Evolutionary conservation across 2,888 invertebrate species (phyloP).

Genomic region (Scaptomyza flava): DNA sequence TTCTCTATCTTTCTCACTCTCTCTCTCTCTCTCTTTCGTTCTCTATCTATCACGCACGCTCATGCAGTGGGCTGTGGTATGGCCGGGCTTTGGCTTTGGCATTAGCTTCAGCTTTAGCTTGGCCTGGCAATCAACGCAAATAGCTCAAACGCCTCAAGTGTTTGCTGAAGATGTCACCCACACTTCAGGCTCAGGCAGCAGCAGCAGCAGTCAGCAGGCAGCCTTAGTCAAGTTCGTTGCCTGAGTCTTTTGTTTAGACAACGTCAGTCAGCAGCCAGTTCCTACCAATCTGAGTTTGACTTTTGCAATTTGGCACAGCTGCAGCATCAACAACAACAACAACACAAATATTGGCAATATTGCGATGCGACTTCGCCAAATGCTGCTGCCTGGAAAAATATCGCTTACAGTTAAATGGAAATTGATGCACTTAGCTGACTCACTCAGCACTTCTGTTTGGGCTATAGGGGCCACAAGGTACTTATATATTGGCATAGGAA

Average conservation of each 20-base stretch:
- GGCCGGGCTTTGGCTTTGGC: slow-evolving; percentile 24
- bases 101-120: slow-evolving; percentile 16
- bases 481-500: slow-evolving; percentile 56
- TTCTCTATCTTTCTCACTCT: background rate
- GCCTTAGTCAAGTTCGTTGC: slow-evolving; percentile 75
- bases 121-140: slow-evolving; percentile 77
- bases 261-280: slow-evolving; percentile 64
- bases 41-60: slow-evolving; percentile 17
- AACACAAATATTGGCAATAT: slow-evolving; percentile 72
- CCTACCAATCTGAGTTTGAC: slow-evolving; percentile 61
- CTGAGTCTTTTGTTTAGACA: slow-evolving; percentile 78
- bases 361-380: slow-evolving; percentile 51
- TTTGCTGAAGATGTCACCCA: slow-evolving; percentile 81
- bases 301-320: slow-evolving; percentile 73
- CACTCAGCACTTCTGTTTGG: slow-evolving; percentile 73
- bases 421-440: slow-evolving; percentile 81
- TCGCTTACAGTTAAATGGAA: slow-evolving; percentile 80
- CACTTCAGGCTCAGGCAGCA: slow-evolving; percentile 62
- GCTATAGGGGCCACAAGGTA: slow-evolving; percentile 54
- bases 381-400: slow-evolving; percentile 54
- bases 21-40: background rate
- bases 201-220: slow-evolving; percentile 29
- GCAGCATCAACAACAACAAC: slow-evolving; percentile 39
- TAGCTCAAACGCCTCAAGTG: slow-evolving; percentile 81
- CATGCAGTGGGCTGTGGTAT: slow-evolving; percentile 26